A percentile compares a stretch with the other conserved stretches of the same genome.
Conservation (phyloP, 2,888 invertebrate genomes). For the Merodon equestris region DNA sequence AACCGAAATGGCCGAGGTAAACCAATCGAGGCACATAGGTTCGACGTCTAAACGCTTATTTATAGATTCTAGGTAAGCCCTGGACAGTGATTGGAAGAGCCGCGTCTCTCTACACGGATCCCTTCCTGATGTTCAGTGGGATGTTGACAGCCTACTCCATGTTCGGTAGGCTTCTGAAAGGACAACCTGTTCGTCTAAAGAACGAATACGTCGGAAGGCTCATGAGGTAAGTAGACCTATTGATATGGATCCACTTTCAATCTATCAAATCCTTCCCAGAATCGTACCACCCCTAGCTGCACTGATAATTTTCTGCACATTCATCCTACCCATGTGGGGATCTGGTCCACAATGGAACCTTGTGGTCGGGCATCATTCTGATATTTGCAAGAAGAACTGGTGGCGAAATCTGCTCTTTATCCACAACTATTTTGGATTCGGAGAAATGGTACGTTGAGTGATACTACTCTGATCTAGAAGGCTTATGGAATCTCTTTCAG, state of each 20-base stretch:
- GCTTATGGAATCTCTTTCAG: constrained; percentile 73
- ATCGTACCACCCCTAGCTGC: constrained; percentile 84
- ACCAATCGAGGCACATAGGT: constrained; percentile 24
- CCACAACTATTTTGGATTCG: constrained; percentile 86
- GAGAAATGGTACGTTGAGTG: constrained; percentile 81
- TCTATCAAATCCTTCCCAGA: constrained; percentile 73
- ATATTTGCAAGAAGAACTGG: constrained; percentile 85
- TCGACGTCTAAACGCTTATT: not conserved
- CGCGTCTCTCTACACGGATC: constrained; percentile 86
- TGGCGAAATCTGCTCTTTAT: constrained; percentile 86
- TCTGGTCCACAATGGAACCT: constrained; percentile 86
- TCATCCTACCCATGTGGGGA: constrained; percentile 82
- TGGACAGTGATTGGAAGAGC: constrained; percentile 85
- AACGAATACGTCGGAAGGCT: constrained; percentile 83
- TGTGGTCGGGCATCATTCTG: constrained; percentile 84
- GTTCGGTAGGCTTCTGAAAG: constrained; percentile 81
- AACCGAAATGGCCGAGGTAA: constrained; percentile 84
- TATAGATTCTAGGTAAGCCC: constrained; percentile 81
- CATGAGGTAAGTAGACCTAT: constrained; percentile 78
- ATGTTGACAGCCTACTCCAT: constrained; percentile 84
- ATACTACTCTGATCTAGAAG: not conserved
- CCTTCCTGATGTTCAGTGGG: constrained; percentile 85
- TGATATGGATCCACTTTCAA: not conserved
- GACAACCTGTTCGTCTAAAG: constrained; percentile 80
- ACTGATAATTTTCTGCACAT: constrained; percentile 84